Evolutionary conservation across 2,113 vertebrate genomes (phyloP), one percentile per base, ranked within the genome.

Genomic region (Morone saxatilis): DNA sequence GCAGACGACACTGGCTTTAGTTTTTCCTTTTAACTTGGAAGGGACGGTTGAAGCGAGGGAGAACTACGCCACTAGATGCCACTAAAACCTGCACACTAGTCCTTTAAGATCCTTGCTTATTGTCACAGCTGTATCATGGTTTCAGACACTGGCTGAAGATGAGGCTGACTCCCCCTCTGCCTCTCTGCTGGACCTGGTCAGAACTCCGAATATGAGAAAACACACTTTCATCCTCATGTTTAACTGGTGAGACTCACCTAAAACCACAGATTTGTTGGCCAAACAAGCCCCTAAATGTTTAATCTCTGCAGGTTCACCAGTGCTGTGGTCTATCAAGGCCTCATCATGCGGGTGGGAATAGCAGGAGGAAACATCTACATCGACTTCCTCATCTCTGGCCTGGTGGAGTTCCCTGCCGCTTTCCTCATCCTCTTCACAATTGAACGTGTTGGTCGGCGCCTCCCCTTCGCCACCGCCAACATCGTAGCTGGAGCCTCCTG

Each of bases 311-410:
- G 98, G 98, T 99, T 99, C 84, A 96, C 96, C 22, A 97, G 96
- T 19, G 96, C 97, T 0, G 95, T 98, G 86, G 95, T 98, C 1
- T 99, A 99, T 78, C 98, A 99, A 83, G 98, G 98, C 8, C 96
- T 99, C 9, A 95, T 99, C 82, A 98, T 99, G 97, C 96, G 97
- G 43, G 91, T 98, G 71, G 98, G 98, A 6, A 96, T 98, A 17
- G 63, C 95, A 0, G 96, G 96, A 60, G 97, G 97, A 91, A 97
- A 98, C 45, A 89, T 99, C 74, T 98, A 97, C 81, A 7, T 97
- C 0, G 96, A 98, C 84, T 99, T 99, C 91, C 94, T 98, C 74
- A 96, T 99, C 92, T 96, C 97, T 0, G 96, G 94, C 40, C 89
- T 96, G 0, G 96, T 97, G 87, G 97, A 99, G 84, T 94, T 99